Percentiles rank a stretch among this genome's conserved stretches.
phyloP scores from a whole-genome alignment of 1,140 invertebrate species.

The Mesaphorura yosii region DNA sequence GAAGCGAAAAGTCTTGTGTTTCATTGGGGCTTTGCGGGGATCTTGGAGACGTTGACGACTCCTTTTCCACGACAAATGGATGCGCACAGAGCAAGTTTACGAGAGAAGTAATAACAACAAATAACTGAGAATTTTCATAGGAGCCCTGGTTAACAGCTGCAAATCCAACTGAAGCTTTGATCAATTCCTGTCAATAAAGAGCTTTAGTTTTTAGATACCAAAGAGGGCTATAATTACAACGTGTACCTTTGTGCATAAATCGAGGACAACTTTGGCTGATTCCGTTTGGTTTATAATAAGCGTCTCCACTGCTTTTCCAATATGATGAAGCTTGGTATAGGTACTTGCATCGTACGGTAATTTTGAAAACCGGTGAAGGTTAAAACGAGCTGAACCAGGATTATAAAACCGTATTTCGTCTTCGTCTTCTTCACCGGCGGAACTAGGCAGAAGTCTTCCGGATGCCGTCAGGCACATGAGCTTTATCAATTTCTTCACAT shows the following conservation, averaged over 20 bases:
- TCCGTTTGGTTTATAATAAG: conserved; percentile 38
- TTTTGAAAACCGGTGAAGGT: conserved; percentile 18
- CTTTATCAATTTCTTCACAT: conserved; percentile 48
- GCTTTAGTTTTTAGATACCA: not conserved
- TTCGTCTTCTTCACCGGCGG: conserved; percentile 7
- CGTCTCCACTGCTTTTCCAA: conserved; percentile 25
- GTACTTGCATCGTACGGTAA: conserved; percentile 28
- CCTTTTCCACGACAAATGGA: conserved; percentile 34
- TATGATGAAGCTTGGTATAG: conserved; percentile 17
- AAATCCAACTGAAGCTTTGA: conserved; percentile 41
- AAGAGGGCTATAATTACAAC: not conserved
- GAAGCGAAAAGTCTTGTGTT: conserved; percentile 37
- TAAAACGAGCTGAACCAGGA: conserved; percentile 9
- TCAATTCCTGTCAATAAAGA: conserved; percentile 42
- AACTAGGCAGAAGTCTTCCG: conserved; percentile 38
- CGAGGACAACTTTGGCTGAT: conserved; percentile 46
- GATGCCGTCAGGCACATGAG: conserved; percentile 51
- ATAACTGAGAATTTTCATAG: conserved; percentile 33
- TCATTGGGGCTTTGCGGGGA: conserved; percentile 27
- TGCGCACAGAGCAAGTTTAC: conserved; percentile 42
- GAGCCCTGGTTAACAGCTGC: conserved; percentile 18
- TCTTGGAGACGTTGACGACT: no score
- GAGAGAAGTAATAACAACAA: conserved; percentile 50
- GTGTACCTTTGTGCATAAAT: conserved; percentile 49
- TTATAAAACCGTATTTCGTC: conserved; percentile 20